Percentiles rank a stretch among this genome's conserved stretches.
phyloP scores from a whole-genome alignment of 2,888 invertebrate genomes.

The Drepanosiphum platanoidis region DNA sequence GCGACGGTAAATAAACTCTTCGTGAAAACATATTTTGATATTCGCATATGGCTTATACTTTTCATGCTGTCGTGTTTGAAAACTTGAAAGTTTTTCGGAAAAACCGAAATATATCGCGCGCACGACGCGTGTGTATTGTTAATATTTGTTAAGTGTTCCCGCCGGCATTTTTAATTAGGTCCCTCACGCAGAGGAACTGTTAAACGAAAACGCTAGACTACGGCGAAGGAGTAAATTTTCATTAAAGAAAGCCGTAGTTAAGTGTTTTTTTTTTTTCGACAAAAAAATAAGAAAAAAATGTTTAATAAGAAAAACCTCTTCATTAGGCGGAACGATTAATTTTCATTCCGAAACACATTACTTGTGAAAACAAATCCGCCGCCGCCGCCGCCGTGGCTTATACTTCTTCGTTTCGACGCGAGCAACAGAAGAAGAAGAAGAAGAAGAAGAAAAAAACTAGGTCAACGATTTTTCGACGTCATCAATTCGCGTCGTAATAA shows the following conservation, averaged over 20 bases:
- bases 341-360: slow-evolving; percentile 31
- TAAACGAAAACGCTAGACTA: neutral
- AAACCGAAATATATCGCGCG: neutral
- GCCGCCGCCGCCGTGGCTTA: too few relatives aligned
- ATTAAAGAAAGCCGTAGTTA: slow-evolving; percentile 47
- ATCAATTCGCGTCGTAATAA: neutral
- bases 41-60: neutral
- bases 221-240: slow-evolving; percentile 27
- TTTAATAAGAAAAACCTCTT: slow-evolving; percentile 57
- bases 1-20: too few relatives aligned
- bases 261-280: slow-evolving; percentile 30
- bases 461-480: neutral
- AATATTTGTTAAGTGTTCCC: slow-evolving; percentile 25
- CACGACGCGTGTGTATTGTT: neutral
- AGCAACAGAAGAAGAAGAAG: too few relatives aligned
- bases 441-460: slow-evolving; percentile 1
- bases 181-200: slow-evolving; percentile 27
- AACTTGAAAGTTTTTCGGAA: neutral
- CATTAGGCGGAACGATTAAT: slow-evolving; percentile 47
- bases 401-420: too few relatives aligned
- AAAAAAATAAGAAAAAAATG: too few relatives aligned
- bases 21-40: too few relatives aligned
- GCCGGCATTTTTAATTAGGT: slow-evolving; percentile 48
- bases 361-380: neutral
- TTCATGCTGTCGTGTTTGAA: too few relatives aligned